These are phyloP conservation scores for Clarias gariepinus DNA, from an alignment of 2,113 vertebrate species.

Conservation along the genomic window DNA sequence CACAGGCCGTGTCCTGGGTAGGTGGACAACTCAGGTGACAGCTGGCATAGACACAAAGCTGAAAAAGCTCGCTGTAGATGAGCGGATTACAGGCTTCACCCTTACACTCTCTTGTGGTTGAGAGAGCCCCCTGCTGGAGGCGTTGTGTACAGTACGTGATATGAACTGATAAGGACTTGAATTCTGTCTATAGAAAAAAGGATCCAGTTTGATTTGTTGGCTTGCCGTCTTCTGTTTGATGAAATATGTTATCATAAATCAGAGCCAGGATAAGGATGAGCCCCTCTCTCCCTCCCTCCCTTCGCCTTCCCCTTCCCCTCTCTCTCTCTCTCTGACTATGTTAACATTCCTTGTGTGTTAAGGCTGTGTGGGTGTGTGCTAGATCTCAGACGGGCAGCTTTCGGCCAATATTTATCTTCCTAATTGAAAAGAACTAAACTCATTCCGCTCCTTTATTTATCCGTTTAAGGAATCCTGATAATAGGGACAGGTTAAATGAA, in stretches of 20 bases:
- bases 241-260: conserved; percentile 13
- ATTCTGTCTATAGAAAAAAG: not conserved
- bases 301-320: not conserved
- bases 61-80: not conserved
- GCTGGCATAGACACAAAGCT: conserved; percentile 24
- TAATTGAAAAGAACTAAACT: conserved; percentile 54
- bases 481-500: conserved; percentile 41
- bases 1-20: not conserved
- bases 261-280: not conserved
- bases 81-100: not conserved
- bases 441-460: conserved; percentile 49
- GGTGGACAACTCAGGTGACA: conserved; percentile 42
- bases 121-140: conserved; percentile 47
- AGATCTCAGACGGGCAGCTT: conserved; percentile 12
- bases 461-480: conserved; percentile 28
- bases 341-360: conserved; percentile 1
- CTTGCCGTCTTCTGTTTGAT: conserved; percentile 6
- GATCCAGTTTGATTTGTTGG: conserved; percentile 15
- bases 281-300: not conserved
- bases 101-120: not conserved
- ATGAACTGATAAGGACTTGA: not conserved
- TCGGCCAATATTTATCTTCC: conserved; percentile 56
- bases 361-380: conserved; percentile 5
- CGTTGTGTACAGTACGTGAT: conserved; percentile 9
- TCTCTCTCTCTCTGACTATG: not conserved